Evolutionary conservation across 2,113 vertebrate species (phyloP).

Genomic region (Fregata magnificens): DNA sequence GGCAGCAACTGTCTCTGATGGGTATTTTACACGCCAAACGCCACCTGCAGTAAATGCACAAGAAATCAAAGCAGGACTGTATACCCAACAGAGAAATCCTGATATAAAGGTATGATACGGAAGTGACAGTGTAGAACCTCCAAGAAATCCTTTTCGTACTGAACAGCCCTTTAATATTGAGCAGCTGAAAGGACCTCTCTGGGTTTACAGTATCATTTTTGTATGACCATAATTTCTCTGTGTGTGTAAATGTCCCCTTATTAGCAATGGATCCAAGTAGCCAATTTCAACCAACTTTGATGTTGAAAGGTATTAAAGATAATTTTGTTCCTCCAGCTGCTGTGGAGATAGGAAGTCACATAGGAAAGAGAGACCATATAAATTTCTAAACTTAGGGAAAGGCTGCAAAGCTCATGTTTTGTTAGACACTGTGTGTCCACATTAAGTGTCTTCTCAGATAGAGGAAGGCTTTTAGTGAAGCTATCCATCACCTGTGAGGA

Average conservation of each 20-base stretch:
- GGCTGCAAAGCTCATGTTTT: neutral
- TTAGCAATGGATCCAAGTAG: neutral
- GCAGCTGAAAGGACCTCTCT: neutral
- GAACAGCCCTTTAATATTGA: neutral
- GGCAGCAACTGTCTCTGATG: neutral
- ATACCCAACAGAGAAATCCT: neutral
- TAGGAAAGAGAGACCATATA: neutral
- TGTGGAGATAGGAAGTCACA: neutral
- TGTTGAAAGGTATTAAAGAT: neutral
- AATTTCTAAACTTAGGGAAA: neutral
- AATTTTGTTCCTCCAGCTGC: neutral
- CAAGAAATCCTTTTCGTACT: neutral
- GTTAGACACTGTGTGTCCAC: neutral
- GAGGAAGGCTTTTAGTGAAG: neutral
- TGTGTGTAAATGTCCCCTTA: neutral
- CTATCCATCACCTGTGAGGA: neutral
- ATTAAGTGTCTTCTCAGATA: neutral
- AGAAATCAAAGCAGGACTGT: neutral
- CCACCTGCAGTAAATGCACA: neutral
- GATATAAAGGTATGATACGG: neutral
- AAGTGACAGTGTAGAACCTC: neutral
- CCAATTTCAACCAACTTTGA: neutral
- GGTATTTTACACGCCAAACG: neutral
- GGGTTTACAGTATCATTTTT: neutral
- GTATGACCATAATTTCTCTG: neutral